These are phyloP conservation scores for Pimpla rufipes DNA, from an alignment of 2,888 invertebrate species.

Conservation along the genomic window DNA sequence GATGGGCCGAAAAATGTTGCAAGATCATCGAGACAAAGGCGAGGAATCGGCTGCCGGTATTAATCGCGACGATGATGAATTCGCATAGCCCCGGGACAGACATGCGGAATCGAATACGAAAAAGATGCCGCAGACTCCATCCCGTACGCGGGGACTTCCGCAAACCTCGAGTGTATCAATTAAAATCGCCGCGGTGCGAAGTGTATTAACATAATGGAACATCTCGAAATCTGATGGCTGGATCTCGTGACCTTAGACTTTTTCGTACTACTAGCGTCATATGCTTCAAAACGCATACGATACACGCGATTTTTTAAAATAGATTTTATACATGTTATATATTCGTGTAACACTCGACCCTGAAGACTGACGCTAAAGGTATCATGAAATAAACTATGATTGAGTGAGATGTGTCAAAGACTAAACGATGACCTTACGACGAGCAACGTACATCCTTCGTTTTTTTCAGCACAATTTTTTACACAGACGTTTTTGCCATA, in stretches of 20 bases:
- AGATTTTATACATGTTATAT: neutral
- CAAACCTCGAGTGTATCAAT: neutral
- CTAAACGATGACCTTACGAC: neutral
- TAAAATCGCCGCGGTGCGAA: neutral
- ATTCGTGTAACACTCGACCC: neutral
- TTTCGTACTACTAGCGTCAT: neutral
- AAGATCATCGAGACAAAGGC: neutral
- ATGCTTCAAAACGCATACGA: neutral
- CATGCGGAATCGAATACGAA: conserved; percentile 3
- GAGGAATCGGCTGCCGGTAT: neutral
- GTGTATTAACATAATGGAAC: conserved; percentile 4
- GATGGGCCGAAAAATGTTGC: neutral
- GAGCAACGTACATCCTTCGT: neutral
- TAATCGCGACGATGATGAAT: neutral
- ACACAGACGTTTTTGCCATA: neutral
- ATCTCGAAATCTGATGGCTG: neutral
- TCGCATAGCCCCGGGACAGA: conserved; percentile 8
- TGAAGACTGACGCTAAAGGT: neutral
- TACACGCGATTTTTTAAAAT: neutral
- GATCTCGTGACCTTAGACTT: neutral
- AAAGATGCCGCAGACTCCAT: neutral
- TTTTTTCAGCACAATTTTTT: neutral
- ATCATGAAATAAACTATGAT: neutral
- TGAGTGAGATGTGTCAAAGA: neutral
- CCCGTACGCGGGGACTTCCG: conserved; percentile 4